Evolutionary conservation across 2,113 vertebrate genomes (phyloP).

Genomic region (Pycnonotus jocosus): DNA sequence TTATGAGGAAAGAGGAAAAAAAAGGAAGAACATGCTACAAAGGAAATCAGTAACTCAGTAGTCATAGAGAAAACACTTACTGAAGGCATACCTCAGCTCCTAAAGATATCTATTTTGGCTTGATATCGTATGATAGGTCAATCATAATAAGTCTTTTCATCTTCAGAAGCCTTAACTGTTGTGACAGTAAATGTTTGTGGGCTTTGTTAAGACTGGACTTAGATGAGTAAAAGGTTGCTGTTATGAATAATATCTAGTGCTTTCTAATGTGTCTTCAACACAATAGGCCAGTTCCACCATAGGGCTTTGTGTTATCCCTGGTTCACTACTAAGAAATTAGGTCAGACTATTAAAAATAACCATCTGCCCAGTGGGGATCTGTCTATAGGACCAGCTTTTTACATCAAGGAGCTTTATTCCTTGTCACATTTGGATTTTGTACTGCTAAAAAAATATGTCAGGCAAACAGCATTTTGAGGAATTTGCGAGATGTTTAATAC

Average conservation of each 20-base stretch:
- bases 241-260: neutral
- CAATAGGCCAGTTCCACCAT: neutral
- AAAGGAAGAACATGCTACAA: neutral
- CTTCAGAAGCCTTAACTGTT: neutral
- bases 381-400: constrained; percentile 35
- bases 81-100: neutral
- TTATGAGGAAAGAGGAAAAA: neutral
- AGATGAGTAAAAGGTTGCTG: neutral
- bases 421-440: constrained; percentile 8
- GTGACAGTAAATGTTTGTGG: neutral
- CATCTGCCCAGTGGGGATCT: constrained; percentile 43
- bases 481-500: neutral
- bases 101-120: neutral
- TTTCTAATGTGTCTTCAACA: neutral
- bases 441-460: neutral
- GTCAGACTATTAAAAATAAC: constrained; percentile 70
- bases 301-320: constrained; percentile 41
- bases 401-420: constrained; percentile 14
- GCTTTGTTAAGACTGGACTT: neutral
- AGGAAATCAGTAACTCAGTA: neutral
- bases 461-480: neutral
- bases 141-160: neutral
- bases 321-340: constrained; percentile 55
- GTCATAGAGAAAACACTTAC: neutral
- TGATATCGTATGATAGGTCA: neutral